phyloP scores from a whole-genome alignment of 2,797 vertebrate genomes.

The Gephyroberyx darwinii region DNA sequence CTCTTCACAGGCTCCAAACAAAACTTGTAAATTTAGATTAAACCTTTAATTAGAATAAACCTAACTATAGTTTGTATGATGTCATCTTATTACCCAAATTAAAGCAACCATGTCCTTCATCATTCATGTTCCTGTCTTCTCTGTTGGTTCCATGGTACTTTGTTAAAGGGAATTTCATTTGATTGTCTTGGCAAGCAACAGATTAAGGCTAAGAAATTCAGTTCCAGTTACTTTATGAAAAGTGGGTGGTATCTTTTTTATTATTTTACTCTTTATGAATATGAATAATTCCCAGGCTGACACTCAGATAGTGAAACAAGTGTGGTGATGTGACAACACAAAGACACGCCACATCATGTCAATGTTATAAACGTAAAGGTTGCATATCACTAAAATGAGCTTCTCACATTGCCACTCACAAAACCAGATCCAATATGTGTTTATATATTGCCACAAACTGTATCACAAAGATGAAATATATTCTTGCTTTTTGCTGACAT shows the following conservation, averaged over 20 bases:
- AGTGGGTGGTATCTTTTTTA: slow-evolving; percentile 53
- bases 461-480: slow-evolving; percentile 38
- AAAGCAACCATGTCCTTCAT: background rate
- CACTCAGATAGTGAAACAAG: slow-evolving; percentile 60
- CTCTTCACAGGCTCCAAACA: background rate
- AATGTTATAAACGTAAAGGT: slow-evolving; percentile 22
- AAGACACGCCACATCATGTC: slow-evolving; percentile 33
- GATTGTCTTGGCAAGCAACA: slow-evolving; percentile 26
- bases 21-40: slow-evolving; percentile 1
- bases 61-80: background rate
- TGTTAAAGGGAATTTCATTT: slow-evolving; percentile 13
- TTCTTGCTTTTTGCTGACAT: slow-evolving; percentile 27
- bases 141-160: background rate
- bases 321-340: slow-evolving; percentile 62
- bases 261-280: slow-evolving; percentile 49
- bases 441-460: slow-evolving; percentile 28
- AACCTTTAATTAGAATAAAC: background rate
- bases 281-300: slow-evolving; percentile 49
- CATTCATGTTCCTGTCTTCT: background rate
- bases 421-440: slow-evolving; percentile 47
- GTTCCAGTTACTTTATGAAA: slow-evolving; percentile 54
- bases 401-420: slow-evolving; percentile 46
- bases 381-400: slow-evolving; percentile 21
- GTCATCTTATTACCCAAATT: slow-evolving; percentile 5
- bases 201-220: slow-evolving; percentile 50